Evolutionary conservation across 53 echinoderm and acorn worm species (phyloP).

Genomic region (Temnopleurus reevesii): DNA sequence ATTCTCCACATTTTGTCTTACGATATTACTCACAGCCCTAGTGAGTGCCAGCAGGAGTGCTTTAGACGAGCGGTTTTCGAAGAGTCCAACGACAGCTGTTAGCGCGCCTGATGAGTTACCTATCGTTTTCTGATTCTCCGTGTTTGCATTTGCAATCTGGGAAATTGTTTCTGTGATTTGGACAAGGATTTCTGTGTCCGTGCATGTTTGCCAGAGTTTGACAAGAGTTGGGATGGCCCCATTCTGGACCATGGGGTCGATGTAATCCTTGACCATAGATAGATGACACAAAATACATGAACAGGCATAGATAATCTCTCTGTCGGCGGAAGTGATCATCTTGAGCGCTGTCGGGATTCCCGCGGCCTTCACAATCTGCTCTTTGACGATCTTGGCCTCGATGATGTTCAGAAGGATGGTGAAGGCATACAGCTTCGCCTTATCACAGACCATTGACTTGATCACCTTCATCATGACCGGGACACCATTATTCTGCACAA

Average conservation of each 20-base stretch:
- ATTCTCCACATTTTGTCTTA: conserved; percentile 69
- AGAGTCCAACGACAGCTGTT: conserved; percentile 76
- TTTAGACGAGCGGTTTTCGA: conserved; percentile 70
- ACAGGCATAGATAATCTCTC: conserved; percentile 75
- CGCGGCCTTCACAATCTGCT: conserved; percentile 82
- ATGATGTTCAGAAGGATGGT: conserved; percentile 84
- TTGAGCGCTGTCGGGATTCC: conserved; percentile 77
- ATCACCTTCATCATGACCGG: conserved; percentile 82
- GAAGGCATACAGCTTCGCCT: conserved; percentile 83
- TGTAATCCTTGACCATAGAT: conserved; percentile 67
- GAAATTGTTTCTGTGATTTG: conserved; percentile 85
- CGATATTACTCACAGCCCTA: conserved; percentile 76
- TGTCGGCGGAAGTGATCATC: conserved; percentile 70
- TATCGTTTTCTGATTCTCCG: conserved; percentile 75
- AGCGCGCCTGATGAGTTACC: conserved; percentile 76
- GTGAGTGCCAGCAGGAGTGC: conserved; percentile 82
- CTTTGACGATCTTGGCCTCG: conserved; percentile 70
- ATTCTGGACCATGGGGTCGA: conserved; percentile 68
- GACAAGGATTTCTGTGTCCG: conserved; percentile 76
- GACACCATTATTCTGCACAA: conserved; percentile 70
- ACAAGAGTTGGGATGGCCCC: conserved; percentile 77
- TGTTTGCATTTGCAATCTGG: conserved; percentile 73
- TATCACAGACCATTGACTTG: conserved; percentile 77
- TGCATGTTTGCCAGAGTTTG: conserved; percentile 83
- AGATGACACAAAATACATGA: conserved; percentile 83